These are phyloP conservation scores for Drosophila fuyamai DNA, from an alignment of 1,140 invertebrate genomes.

Conservation along the genomic window DNA sequence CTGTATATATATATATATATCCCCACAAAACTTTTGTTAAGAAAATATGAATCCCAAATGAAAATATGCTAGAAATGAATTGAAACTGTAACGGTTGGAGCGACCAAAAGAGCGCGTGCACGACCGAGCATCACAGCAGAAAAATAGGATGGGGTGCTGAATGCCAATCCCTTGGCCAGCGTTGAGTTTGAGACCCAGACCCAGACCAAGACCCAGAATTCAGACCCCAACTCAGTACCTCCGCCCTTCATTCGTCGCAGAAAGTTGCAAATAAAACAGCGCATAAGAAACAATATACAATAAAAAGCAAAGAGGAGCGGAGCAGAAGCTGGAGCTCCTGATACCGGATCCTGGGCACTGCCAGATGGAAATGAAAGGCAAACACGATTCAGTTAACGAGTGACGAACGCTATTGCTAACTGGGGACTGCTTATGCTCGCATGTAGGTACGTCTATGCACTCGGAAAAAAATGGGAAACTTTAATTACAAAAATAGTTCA, in stretches of 20 bases:
- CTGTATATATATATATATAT: slow-evolving; percentile 2
- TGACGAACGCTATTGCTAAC: slow-evolving; percentile 81
- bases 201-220: too few relatives aligned
- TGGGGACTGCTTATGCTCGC: slow-evolving; percentile 71
- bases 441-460: slow-evolving; percentile 34
- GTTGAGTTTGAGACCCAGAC: neutral
- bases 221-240: too few relatives aligned
- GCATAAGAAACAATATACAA: slow-evolving; percentile 81
- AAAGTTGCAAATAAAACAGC: slow-evolving; percentile 82
- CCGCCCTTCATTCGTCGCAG: slow-evolving; percentile 25
- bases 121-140: slow-evolving; percentile 66
- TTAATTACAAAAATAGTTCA: too few relatives aligned
- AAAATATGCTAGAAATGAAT: slow-evolving; percentile 83
- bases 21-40: slow-evolving; percentile 79
- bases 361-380: slow-evolving; percentile 82
- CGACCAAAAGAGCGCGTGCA: slow-evolving; percentile 70
- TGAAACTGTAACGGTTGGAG: slow-evolving; percentile 77
- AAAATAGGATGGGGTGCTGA: slow-evolving; percentile 29
- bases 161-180: slow-evolving; percentile 53
- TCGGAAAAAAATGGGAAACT: neutral
- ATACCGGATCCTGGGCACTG: slow-evolving; percentile 35
- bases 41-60: slow-evolving; percentile 83
- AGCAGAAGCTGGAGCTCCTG: slow-evolving; percentile 12
- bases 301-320: slow-evolving; percentile 56
- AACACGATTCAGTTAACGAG: slow-evolving; percentile 82